Evolutionary conservation across 2,113 vertebrate species (phyloP).

Genomic region (Cavia porcellus): DNA sequence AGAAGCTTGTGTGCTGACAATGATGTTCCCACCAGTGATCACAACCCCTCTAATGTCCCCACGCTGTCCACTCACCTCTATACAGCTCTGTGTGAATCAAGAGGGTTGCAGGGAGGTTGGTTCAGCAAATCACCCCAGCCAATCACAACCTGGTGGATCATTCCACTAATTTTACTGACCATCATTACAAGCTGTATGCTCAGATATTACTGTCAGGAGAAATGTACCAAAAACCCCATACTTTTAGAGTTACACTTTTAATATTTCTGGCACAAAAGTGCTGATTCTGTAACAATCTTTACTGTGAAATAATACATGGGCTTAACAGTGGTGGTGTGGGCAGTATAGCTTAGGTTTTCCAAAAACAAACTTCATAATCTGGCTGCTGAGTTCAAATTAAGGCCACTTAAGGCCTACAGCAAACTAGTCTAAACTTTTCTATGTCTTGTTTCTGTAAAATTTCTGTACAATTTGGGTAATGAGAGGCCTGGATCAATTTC

Average conservation of each 20-base stretch:
- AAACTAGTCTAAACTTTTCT: background rate
- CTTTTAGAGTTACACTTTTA: background rate
- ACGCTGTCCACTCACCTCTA: background rate
- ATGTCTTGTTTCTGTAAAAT: background rate
- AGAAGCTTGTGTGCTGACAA: background rate
- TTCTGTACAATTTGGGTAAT: background rate
- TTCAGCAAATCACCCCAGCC: background rate
- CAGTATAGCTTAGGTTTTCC: background rate
- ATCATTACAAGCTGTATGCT: background rate
- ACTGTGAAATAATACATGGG: too few species aligned
- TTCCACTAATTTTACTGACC: rapidly evolving
- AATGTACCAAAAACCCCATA: background rate
- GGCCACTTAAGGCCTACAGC: background rate
- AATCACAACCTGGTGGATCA: background rate
- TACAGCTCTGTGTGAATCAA: background rate
- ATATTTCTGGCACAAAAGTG: background rate
- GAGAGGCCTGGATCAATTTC: background rate
- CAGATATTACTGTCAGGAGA: background rate
- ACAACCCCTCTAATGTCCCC: background rate
- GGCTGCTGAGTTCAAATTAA: background rate
- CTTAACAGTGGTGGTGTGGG: background rate
- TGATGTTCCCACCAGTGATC: background rate
- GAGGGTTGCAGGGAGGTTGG: background rate
- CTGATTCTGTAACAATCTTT: background rate
- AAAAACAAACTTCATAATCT: background rate